Percentiles rank a stretch among this genome's conserved stretches.
These are phyloP conservation scores for Epistrophe eligans DNA, from an alignment of 2,888 invertebrate genomes.

Conservation along the genomic window DNA sequence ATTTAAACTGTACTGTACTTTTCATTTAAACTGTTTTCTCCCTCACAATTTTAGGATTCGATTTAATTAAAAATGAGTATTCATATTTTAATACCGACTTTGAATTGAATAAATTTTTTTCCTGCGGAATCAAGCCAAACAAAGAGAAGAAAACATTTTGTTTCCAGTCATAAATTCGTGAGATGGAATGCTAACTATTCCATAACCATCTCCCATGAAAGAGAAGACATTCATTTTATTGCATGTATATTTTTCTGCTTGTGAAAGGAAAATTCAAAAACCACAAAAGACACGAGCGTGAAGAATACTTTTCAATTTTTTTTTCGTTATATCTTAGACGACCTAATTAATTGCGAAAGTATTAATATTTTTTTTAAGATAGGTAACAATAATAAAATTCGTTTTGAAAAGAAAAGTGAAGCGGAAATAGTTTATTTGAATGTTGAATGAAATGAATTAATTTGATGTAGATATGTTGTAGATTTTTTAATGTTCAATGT, in stretches of 20 bases:
- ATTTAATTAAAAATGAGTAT: neutral
- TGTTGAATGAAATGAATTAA: neutral
- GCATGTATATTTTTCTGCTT: neutral
- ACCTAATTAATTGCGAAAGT: constrained; percentile 15
- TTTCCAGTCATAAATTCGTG: neutral
- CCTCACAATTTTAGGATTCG: neutral
- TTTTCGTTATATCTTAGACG: neutral
- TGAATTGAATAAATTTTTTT: neutral
- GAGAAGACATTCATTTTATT: constrained; percentile 6
- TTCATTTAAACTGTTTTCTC: neutral
- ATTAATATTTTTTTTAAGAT: neutral
- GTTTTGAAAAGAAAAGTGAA: neutral
- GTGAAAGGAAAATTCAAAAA: constrained; percentile 3
- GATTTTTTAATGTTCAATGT: neutral
- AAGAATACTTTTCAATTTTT: neutral
- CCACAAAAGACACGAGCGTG: constrained; percentile 9
- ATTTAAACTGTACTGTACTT: no score
- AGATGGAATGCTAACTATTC: neutral
- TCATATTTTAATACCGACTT: neutral
- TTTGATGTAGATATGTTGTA: neutral
- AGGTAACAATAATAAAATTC: neutral
- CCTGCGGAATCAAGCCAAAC: neutral
- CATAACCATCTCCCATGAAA: constrained; percentile 3
- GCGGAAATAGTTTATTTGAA: neutral
- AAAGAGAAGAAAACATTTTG: neutral